Evolutionary conservation across 2,797 vertebrate species (phyloP).

Genomic region (Schizopygopsis malacanthus): DNA sequence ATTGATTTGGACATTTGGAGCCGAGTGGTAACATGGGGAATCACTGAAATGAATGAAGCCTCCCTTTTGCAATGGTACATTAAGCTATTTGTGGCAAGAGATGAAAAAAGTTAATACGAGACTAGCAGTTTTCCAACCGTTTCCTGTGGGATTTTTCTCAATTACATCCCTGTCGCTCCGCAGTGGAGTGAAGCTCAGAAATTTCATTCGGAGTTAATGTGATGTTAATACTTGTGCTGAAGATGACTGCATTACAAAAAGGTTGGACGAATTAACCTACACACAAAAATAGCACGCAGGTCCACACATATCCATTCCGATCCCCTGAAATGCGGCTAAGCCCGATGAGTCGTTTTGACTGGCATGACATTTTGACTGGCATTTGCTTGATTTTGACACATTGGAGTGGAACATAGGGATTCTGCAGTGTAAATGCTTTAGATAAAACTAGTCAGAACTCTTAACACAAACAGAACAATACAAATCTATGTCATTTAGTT

Average conservation of each 20-base stretch:
- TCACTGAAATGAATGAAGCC: constrained; percentile 50
- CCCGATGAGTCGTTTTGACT: constrained; percentile 20
- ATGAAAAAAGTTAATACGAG: constrained; percentile 66
- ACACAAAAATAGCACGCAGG: constrained; percentile 64
- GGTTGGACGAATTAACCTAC: constrained; percentile 70
- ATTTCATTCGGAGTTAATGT: constrained; percentile 69
- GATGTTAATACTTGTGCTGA: constrained; percentile 68
- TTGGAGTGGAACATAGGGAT: constrained; percentile 5
- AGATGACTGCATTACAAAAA: constrained; percentile 68
- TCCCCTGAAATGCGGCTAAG: constrained; percentile 39
- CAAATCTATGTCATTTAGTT: neutral
- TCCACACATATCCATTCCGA: constrained; percentile 18
- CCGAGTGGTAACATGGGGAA: constrained; percentile 47
- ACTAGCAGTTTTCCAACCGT: constrained; percentile 65
- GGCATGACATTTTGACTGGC: constrained; percentile 5
- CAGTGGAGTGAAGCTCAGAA: constrained; percentile 64
- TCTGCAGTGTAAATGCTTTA: neutral
- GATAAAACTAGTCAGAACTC: constrained; percentile 1
- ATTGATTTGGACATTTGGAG: constrained; percentile 51
- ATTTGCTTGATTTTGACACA: constrained; percentile 10
- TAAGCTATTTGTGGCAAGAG: constrained; percentile 62
- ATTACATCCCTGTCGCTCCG: constrained; percentile 65
- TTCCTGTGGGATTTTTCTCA: constrained; percentile 69
- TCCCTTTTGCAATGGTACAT: constrained; percentile 50
- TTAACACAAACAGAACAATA: constrained; percentile 1